phyloP scores from a whole-genome alignment of 1,140 invertebrate species.

The Megalonaias nervosa region DNA sequence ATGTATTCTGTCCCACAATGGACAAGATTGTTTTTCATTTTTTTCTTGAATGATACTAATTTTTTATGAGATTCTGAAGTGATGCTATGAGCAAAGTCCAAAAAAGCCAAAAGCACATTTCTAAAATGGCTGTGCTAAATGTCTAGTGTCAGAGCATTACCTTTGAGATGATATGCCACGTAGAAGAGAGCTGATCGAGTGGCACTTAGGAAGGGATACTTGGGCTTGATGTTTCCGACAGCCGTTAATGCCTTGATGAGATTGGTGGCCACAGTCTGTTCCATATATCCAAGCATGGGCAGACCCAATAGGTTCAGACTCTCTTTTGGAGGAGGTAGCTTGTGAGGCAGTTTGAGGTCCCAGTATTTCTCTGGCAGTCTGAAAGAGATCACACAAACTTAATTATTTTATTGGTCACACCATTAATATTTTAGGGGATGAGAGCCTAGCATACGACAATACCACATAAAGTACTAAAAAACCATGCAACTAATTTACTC shows the following conservation, averaged over 20 bases:
- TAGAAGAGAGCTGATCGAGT: constrained; percentile 70
- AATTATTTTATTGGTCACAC: no score
- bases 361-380: constrained; percentile 69
- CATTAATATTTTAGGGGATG: no score
- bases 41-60: no score
- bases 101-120: no score
- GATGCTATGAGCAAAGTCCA: no score
- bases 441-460: no score
- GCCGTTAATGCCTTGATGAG: constrained; percentile 69
- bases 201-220: constrained; percentile 71
- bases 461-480: no score
- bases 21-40: no score
- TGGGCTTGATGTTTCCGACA: constrained; percentile 70
- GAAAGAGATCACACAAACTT: constrained; percentile 7
- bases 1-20: no score
- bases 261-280: constrained; percentile 68
- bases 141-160: constrained; percentile 35
- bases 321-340: constrained; percentile 68
- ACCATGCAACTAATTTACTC: no score
- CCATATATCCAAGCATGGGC: constrained; percentile 72
- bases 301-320: constrained; percentile 58
- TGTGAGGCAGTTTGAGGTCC: constrained; percentile 68
- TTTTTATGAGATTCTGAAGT: no score
- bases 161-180: constrained; percentile 71
- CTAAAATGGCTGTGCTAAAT: no score